These are phyloP conservation scores for Drosophila subobscura DNA, from an alignment of 1,140 invertebrate species.

Conservation along the genomic window DNA sequence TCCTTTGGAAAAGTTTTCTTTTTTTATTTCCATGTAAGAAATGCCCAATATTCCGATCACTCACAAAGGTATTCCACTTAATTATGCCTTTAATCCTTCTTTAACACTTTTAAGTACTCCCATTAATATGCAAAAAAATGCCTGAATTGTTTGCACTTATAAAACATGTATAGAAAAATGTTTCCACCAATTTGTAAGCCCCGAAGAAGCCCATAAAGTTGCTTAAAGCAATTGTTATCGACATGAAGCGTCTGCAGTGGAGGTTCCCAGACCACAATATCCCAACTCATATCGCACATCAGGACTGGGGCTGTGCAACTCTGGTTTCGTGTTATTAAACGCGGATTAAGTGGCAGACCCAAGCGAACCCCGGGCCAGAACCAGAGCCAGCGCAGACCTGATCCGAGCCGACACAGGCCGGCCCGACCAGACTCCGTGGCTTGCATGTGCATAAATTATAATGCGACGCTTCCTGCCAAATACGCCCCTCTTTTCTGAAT, in stretches of 20 bases:
- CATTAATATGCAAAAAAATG: no score
- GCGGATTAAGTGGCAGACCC: slow-evolving; percentile 71
- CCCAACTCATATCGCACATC: slow-evolving; percentile 13
- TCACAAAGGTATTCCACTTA: no score
- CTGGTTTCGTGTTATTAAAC: slow-evolving; percentile 76
- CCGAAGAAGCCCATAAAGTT: slow-evolving; percentile 42
- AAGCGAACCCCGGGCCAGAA: slow-evolving; percentile 3
- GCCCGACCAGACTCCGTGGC: slow-evolving; percentile 68
- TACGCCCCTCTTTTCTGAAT: slow-evolving; percentile 52
- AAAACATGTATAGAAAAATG: not conserved
- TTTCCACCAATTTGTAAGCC: slow-evolving; percentile 22
- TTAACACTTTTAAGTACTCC: no score
- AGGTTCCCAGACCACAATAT: slow-evolving; percentile 30
- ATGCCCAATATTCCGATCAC: no score
- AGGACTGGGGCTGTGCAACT: slow-evolving; percentile 19
- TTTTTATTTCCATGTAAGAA: not conserved
- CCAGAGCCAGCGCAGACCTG: slow-evolving; percentile 23
- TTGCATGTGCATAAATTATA: slow-evolving; percentile 80
- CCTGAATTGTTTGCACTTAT: no score
- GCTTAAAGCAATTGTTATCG: slow-evolving; percentile 60
- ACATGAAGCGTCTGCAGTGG: slow-evolving; percentile 46
- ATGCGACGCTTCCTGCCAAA: slow-evolving; percentile 59
- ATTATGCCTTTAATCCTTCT: no score
- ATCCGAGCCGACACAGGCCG: slow-evolving; percentile 20
- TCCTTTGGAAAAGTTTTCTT: not conserved